Base-by-base conservation (phyloP, 1,140 invertebrate species). In the Drosophila serrata region DNA sequence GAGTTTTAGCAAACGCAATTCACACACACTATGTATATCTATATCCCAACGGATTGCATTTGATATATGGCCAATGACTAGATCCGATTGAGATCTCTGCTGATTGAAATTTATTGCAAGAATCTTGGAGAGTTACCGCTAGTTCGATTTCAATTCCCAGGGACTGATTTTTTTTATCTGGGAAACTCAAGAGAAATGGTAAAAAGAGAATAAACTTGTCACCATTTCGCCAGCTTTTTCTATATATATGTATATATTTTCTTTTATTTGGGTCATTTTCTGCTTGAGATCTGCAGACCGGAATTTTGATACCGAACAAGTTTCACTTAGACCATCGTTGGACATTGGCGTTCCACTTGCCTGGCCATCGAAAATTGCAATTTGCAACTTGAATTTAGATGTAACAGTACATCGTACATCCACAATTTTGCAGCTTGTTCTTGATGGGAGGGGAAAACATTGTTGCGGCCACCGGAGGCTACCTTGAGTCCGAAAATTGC, bases 361-460 rank as follows among this genome's bases (percentile, higher is more conserved):
- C 22, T 68, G 74, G 42, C 35, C 24, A 61, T 46, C 43, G 51
- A 69, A 65, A 79, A 79, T 53, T 87, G 84, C 85, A 87, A 80
- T 90, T 81, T 87, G 61, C 75, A 67, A 78, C 77, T 86, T 86
- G 53, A 81, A 86, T 81, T 88, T 80, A 79, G 79, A 77, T 78
- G 85, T 88, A 82, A 72, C 69, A 72, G 69, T 73, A 46, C 46
- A 70, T 58, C 65, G 69, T 73, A 46, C 46, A 70, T 58, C 65
- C 68, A 29, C 68, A 40, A 84, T 75, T 55, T 78, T 79, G 80
- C 80, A 77, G 79, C 85, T 81, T 68, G 81, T 88, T 90, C 81
- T 88, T 42, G n/a, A n/a, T n/a, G 51, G 31, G n/a, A 11, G 37
- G 17, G 37, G 19, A 53, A 43, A 63, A 79, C 75, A 78, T 70